phyloP scores from a whole-genome alignment of 2,113 vertebrate species.

The Gopherus flavomarginatus region DNA sequence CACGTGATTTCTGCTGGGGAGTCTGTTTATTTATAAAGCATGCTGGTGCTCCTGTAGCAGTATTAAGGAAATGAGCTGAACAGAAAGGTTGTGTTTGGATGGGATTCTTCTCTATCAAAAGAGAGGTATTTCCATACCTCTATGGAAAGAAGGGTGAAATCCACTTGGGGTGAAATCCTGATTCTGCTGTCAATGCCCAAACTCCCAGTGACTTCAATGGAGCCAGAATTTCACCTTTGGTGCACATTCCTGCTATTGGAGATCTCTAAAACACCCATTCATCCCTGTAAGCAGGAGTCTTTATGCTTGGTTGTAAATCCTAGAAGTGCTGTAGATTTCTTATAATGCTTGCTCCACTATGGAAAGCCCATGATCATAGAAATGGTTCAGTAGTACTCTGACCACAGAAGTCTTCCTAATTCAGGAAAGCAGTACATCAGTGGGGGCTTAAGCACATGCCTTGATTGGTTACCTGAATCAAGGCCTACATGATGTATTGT shows the following conservation, averaged over 20 bases:
- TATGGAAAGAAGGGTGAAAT: neutral
- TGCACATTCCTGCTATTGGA: neutral
- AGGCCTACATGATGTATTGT: neutral
- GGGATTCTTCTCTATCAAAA: neutral
- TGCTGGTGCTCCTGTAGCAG: neutral
- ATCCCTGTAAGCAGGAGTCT: neutral
- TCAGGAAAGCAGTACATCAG: neutral
- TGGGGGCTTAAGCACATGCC: neutral
- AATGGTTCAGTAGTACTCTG: neutral
- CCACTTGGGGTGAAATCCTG: neutral
- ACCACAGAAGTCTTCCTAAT: neutral
- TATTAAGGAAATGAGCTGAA: neutral
- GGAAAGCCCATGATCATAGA: neutral
- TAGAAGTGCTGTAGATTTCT: neutral
- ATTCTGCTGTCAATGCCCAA: neutral
- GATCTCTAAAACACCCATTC: neutral
- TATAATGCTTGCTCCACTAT: neutral
- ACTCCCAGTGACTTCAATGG: neutral
- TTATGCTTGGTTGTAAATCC: neutral
- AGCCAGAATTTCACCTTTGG: neutral
- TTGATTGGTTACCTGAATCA: constrained; percentile 6
- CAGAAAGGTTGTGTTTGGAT: neutral
- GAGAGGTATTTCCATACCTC: neutral
- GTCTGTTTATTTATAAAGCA: constrained; percentile 1
- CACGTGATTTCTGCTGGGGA: neutral